A percentile compares a stretch with the other conserved stretches of the same genome.
These are phyloP conservation scores for Podarcis muralis DNA, from an alignment of 2,113 vertebrate species.

Conservation along the genomic window DNA sequence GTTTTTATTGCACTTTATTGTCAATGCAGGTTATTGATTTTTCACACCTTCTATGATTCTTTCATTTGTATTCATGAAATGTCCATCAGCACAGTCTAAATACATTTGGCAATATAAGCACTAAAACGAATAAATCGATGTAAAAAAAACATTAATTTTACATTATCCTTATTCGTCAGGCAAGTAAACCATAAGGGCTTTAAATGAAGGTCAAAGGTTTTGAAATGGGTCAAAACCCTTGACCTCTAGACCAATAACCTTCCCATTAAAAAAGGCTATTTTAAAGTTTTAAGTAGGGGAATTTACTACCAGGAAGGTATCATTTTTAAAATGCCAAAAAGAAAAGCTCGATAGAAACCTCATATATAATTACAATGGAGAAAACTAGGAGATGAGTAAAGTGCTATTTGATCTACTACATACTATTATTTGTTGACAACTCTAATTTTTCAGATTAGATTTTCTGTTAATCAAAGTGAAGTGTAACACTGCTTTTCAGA, in stretches of 20 bases:
- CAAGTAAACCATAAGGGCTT: conserved; percentile 82
- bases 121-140: conserved; percentile 92
- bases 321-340: conserved; percentile 76
- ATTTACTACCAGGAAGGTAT: conserved; percentile 80
- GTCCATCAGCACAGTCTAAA: conserved; percentile 89
- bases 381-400: conserved; percentile 58
- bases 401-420: conserved; percentile 36
- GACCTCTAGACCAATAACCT: conserved; percentile 89
- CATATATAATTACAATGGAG: conserved; percentile 75
- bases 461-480: conserved; percentile 23
- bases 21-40: conserved; percentile 85
- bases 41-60: conserved; percentile 93
- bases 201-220: conserved; percentile 93
- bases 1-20: conserved; percentile 82
- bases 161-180: conserved; percentile 94
- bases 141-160: conserved; percentile 94
- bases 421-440: conserved; percentile 37
- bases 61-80: conserved; percentile 99
- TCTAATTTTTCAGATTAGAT: conserved; percentile 23
- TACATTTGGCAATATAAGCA: conserved; percentile 93
- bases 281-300: conserved; percentile 83
- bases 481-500: conserved; percentile 29
- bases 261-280: conserved; percentile 86
- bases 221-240: conserved; percentile 88
- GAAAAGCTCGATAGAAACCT: conserved; percentile 75